phyloP scores from a whole-genome alignment of 2,797 vertebrate genomes.

The Eospalax fontanierii region DNA sequence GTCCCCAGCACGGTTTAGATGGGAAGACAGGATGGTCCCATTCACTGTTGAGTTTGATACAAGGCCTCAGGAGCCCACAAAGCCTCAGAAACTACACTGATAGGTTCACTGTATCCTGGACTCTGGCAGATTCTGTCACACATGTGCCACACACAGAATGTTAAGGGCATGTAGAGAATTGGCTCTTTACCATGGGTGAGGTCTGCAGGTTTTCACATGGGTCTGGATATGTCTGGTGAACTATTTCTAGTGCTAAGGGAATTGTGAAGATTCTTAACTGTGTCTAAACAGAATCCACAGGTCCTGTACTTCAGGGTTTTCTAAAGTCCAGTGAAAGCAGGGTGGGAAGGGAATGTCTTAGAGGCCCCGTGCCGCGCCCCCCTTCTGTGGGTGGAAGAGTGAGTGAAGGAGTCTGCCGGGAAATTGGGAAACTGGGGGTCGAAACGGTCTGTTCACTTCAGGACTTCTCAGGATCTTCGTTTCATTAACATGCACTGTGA shows the following conservation, averaged over 20 bases:
- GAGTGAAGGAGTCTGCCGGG: background rate
- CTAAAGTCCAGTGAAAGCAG: background rate
- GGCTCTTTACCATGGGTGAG: background rate
- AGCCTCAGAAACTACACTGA: background rate
- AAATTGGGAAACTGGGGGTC: background rate
- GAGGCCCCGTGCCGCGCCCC: background rate
- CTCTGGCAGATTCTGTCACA: background rate
- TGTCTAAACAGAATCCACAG: background rate
- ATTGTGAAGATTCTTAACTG: background rate
- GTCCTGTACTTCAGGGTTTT: background rate
- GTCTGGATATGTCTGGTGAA: constrained; percentile 1
- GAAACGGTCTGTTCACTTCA: background rate
- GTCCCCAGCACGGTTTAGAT: background rate
- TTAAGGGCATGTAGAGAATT: background rate
- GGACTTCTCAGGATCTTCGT: constrained; percentile 19
- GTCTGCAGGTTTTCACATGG: background rate
- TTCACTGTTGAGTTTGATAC: background rate
- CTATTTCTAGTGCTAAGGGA: background rate
- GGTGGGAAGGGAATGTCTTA: background rate
- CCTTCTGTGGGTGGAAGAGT: background rate
- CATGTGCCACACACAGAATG: background rate
- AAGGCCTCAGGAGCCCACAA: background rate
- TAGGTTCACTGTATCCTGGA: background rate
- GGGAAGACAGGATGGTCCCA: background rate
- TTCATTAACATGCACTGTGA: background rate